Percentiles rank a stretch among this genome's conserved stretches.
phyloP scores from a whole-genome alignment of 2,888 invertebrate species.

The Drosophila glabriapex region DNA sequence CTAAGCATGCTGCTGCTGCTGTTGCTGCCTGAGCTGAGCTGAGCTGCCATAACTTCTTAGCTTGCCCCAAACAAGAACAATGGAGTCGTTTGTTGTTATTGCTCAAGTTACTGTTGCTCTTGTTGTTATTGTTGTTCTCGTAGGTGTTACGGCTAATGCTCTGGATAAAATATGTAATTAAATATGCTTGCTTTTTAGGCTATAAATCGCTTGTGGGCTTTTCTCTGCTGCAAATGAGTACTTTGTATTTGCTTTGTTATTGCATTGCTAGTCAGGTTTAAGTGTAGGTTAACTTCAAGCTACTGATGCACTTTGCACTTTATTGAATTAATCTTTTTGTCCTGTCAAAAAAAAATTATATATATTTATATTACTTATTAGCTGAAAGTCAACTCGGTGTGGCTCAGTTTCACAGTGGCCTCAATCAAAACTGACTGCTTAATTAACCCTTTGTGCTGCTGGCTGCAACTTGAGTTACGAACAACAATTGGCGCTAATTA shows the following conservation, averaged over 20 bases:
- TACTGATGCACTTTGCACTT: neutral
- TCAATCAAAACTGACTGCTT: slow-evolving; percentile 44
- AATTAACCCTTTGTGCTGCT: slow-evolving; percentile 60
- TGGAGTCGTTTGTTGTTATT: slow-evolving; percentile 21
- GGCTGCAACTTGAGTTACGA: slow-evolving; percentile 45
- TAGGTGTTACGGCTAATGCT: slow-evolving; percentile 73
- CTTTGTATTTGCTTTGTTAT: slow-evolving; percentile 26
- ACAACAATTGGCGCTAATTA: slow-evolving; percentile 65
- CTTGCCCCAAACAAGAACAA: slow-evolving; percentile 39
- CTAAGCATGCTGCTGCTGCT: slow-evolving; percentile 10
- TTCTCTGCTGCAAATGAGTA: slow-evolving; percentile 12
- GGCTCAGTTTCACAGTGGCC: neutral
- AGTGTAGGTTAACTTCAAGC: slow-evolving; percentile 1
- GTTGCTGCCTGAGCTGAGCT: slow-evolving; percentile 1
- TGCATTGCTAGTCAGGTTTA: slow-evolving; percentile 15
- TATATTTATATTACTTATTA: neutral
- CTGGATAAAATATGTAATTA: slow-evolving; percentile 75
- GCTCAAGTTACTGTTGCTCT: slow-evolving; percentile 6
- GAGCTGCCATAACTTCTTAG: slow-evolving; percentile 66
- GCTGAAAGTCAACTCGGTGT: neutral
- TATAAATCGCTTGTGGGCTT: slow-evolving; percentile 63
- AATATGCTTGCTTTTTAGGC: slow-evolving; percentile 42
- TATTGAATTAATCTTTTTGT: neutral
- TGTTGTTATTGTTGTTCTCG: slow-evolving; percentile 36
- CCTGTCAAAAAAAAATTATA: neutral